Evolutionary conservation across 1,140 invertebrate genomes (phyloP).

Genomic region (Drosophila lowei): DNA sequence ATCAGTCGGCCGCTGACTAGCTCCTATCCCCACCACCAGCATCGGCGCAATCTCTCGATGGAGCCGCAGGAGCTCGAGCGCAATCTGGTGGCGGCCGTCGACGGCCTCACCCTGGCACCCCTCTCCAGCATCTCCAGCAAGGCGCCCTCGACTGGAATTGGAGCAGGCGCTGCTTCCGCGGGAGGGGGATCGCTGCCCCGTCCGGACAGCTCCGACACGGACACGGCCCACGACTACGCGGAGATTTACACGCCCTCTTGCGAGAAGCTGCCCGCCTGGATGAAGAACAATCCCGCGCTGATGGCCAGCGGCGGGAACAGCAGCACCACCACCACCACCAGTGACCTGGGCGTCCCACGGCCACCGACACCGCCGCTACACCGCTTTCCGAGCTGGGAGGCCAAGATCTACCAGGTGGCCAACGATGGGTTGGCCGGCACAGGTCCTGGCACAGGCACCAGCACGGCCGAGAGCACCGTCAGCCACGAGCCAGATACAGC

Average conservation of each 20-base stretch:
- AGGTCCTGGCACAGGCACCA: constrained; percentile 32
- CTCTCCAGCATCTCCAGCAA: constrained; percentile 84
- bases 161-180: constrained; percentile 56
- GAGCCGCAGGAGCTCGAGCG: constrained; percentile 83
- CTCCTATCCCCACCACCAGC: constrained; percentile 83
- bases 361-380: constrained; percentile 95
- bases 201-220: constrained; percentile 86
- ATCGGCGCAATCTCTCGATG: constrained; percentile 84
- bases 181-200: constrained; percentile 48
- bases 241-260: constrained; percentile 97
- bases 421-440: constrained; percentile 89
- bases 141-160: constrained; percentile 79
- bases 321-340: constrained; percentile 83
- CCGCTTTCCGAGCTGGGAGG: constrained; percentile 95
- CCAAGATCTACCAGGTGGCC: constrained; percentile 95
- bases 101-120: constrained; percentile 84
- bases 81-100: constrained; percentile 85
- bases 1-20: constrained; percentile 73
- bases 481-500: constrained; percentile 58
- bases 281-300: constrained; percentile 83
- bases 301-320: constrained; percentile 84
- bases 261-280: constrained; percentile 86
- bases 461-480: constrained; percentile 37
- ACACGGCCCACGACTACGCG: constrained; percentile 94
- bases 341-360: constrained; percentile 84